Percentiles rank a stretch among this genome's conserved stretches.
These are phyloP conservation scores for Palythoa caribaeorum DNA, from an alignment of 92 coral and sea anemone species.

Conservation along the genomic window DNA sequence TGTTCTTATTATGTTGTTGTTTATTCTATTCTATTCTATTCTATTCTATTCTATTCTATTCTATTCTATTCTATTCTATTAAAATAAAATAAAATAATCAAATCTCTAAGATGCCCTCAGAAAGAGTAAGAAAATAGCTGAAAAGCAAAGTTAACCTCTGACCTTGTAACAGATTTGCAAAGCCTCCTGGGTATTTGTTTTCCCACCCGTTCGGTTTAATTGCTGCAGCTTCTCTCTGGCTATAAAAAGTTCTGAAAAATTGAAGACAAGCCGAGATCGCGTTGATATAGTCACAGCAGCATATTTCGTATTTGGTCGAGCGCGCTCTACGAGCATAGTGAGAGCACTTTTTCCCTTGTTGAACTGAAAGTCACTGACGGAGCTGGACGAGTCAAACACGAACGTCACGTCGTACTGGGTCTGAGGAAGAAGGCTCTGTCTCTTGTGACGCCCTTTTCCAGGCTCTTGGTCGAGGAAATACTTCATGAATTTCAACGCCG, in stretches of 20 bases:
- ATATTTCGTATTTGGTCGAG: constrained; percentile 59
- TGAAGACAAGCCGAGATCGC: constrained; percentile 59
- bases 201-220: constrained; percentile 77
- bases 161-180: constrained; percentile 64
- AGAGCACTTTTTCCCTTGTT: constrained; percentile 68
- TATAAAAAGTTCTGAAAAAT: constrained; percentile 56
- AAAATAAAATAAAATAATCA: too few relatives aligned
- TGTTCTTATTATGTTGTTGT: too few relatives aligned
- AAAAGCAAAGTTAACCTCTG: background rate
- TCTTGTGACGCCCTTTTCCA: constrained; percentile 37
- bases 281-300: constrained; percentile 82
- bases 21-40: too few relatives aligned
- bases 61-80: too few relatives aligned
- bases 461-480: constrained; percentile 62
- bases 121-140: background rate
- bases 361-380: constrained; percentile 74
- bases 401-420: constrained; percentile 75
- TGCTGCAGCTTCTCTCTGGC: constrained; percentile 62
- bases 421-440: constrained; percentile 53
- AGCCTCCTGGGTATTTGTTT: constrained; percentile 88
- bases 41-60: too few relatives aligned
- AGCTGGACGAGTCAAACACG: constrained; percentile 84
- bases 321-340: constrained; percentile 54
- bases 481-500: constrained; percentile 69
- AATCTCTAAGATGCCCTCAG: background rate